These are phyloP conservation scores for Harpalus rubripes DNA, from an alignment of 2,888 invertebrate species.

Conservation along the genomic window DNA sequence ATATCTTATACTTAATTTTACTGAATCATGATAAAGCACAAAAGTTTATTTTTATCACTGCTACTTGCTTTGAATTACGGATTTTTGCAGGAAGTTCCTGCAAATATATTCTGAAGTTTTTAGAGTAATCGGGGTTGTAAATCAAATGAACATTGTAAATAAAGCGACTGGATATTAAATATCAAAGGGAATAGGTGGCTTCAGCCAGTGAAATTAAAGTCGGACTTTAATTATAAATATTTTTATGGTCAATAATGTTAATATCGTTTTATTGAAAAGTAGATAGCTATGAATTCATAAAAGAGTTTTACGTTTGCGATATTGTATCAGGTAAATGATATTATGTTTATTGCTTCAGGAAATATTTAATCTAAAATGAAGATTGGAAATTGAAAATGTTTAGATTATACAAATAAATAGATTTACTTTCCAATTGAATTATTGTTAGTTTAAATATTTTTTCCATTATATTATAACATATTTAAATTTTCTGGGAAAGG, in stretches of 20 bases:
- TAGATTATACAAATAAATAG: background rate
- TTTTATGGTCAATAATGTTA: background rate
- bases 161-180: background rate
- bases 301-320: background rate
- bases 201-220: background rate
- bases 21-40: slow-evolving; percentile 51
- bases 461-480: too few species aligned
- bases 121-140: background rate
- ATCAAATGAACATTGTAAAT: slow-evolving; percentile 17
- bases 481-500: too few species aligned
- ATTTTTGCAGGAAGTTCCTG: slow-evolving; percentile 13
- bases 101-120: background rate
- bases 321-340: background rate
- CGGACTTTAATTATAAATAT: background rate
- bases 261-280: background rate
- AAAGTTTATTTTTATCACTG: slow-evolving; percentile 57
- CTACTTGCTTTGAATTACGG: slow-evolving; percentile 5
- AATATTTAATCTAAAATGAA: background rate
- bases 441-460: too few species aligned
- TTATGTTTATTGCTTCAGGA: background rate
- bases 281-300: background rate
- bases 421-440: background rate
- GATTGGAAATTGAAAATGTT: background rate
- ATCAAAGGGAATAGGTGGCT: background rate
- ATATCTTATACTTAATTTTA: slow-evolving; percentile 33